Base-by-base conservation (phyloP, 2,797 vertebrate genomes). In the Lophius americanus region DNA sequence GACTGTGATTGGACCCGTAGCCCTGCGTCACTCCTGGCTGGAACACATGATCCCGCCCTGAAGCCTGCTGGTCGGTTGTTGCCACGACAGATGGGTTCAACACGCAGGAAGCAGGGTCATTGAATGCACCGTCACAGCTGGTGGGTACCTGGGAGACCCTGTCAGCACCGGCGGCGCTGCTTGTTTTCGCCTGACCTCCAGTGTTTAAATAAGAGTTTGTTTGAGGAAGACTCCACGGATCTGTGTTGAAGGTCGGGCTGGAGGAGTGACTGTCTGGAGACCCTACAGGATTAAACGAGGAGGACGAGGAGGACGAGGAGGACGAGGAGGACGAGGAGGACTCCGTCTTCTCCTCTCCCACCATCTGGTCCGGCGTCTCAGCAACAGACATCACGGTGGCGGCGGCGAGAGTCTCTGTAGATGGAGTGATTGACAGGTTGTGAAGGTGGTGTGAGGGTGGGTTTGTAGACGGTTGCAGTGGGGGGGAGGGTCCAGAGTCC, bases 401-500 rank as follows among this genome's bases (percentile, higher is more conserved):
- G 43, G 37, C 36, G 39, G 48, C 10, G 55, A 9, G 54, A 41
- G 9, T 13, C 49, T 72, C 44, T 43, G 59, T 32, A 48, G 68
- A 47, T 2, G 7, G 42, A 8, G 52, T 9, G 60, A 76, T 46
- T 0, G 53, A 52, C 61, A 51, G 65, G 64, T 41, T 36, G 67
- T 74, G 62, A 65, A 2, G 11, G 14, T 4, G 52, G 67, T 5
- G 39, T 2, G 65, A 53, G 4, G 11, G 10, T 3, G 7, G 44
- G 59, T 43, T 59, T 12, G 0, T 4, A 9, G 60, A 14, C 53
- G 49, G 60, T 23, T 73, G 78, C 55, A 75, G 71, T 77, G 72
- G 53, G 3, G 38, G 56, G 41, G 55, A 64, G 60, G 2, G 50
- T 62, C 78, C 52, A 42, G 73, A 73, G 64, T 62, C 66, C 77